These are phyloP conservation scores for Epiblema foenella DNA, from an alignment of 2,888 invertebrate species.

Conservation along the genomic window DNA sequence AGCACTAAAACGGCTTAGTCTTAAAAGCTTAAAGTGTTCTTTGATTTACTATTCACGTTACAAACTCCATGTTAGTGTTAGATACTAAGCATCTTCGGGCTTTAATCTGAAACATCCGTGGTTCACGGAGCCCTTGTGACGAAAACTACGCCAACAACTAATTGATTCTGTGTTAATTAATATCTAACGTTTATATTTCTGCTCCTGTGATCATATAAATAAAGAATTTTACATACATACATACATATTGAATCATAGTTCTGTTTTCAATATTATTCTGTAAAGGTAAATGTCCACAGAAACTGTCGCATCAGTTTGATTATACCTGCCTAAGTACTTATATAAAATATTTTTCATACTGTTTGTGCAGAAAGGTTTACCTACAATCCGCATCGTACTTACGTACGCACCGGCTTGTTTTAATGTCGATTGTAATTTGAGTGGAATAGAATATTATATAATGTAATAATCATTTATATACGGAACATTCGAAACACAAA, in stretches of 20 bases:
- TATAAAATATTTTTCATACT: too few species aligned
- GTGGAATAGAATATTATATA: too few species aligned
- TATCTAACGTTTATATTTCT: neutral
- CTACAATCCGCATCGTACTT: too few species aligned
- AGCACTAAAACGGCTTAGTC: conserved; percentile 4
- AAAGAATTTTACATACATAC: too few species aligned
- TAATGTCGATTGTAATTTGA: too few species aligned
- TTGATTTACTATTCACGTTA: conserved; percentile 22
- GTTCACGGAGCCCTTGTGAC: neutral
- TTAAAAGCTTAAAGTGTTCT: conserved; percentile 21
- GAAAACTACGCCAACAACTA: neutral
- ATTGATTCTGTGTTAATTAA: neutral
- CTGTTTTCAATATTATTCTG: neutral
- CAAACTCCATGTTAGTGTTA: conserved; percentile 10
- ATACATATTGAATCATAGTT: neutral
- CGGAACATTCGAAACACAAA: too few species aligned
- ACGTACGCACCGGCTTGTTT: too few species aligned
- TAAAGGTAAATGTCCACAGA: neutral
- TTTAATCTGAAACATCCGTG: neutral
- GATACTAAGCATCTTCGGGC: neutral
- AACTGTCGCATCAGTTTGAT: too few species aligned
- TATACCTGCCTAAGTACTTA: too few species aligned
- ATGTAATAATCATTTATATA: too few species aligned
- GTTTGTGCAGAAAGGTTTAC: too few species aligned
- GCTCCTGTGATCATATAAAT: neutral